These are phyloP conservation scores for Formica selysi DNA, from an alignment of 1,140 invertebrate genomes.

Conservation along the genomic window DNA sequence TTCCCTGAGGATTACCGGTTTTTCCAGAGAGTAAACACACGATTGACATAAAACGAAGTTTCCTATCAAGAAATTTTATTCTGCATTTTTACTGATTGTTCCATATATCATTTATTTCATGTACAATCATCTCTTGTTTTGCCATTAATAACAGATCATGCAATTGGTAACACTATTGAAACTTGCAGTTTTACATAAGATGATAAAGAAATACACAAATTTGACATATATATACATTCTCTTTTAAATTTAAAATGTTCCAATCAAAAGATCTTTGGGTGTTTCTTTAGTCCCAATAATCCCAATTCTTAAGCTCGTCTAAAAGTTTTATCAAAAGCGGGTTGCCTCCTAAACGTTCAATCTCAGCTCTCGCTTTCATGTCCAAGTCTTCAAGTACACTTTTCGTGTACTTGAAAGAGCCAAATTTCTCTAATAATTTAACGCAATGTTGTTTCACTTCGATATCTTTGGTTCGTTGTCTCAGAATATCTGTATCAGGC, in stretches of 20 bases:
- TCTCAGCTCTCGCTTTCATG: no score
- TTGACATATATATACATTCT: not conserved
- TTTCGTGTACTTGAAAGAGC: no score
- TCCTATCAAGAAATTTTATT: no score
- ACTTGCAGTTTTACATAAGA: not conserved
- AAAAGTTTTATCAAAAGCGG: constrained; percentile 92
- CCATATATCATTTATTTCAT: not conserved
- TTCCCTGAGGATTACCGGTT: no score
- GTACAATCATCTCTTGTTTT: not conserved
- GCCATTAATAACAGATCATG: not conserved
- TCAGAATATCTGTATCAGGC: no score
- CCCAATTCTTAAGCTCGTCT: constrained; percentile 90
- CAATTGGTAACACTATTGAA: not conserved
- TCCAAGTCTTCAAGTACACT: no score
- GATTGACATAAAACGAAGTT: no score
- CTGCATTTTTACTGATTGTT: no score
- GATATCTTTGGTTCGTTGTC: no score
- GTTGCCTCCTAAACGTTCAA: constrained; percentile 86
- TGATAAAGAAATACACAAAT: constrained; percentile 8
- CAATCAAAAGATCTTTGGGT: constrained; percentile 22
- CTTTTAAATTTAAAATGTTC: constrained; percentile 37
- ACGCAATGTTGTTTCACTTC: no score
- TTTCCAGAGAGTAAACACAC: no score
- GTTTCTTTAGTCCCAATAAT: constrained; percentile 8
- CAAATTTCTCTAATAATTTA: no score